Evolutionary conservation across 2,888 invertebrate species (phyloP), one percentile per base, ranked within the genome.

Genomic region (Tuta absoluta): DNA sequence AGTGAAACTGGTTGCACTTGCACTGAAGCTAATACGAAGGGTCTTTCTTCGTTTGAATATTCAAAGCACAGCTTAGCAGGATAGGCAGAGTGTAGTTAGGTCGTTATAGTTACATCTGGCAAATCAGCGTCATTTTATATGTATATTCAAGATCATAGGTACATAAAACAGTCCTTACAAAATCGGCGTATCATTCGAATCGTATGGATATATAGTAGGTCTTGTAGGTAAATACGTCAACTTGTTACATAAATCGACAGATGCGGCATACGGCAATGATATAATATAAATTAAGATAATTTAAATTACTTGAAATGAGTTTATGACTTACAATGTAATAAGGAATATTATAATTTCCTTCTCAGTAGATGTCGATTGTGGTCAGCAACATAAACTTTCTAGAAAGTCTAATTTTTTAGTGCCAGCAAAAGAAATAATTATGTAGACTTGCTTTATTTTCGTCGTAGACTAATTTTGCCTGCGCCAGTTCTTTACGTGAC

Each of bases 321-420:
- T 33, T 33, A 33, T 10, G 33, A 33, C 8, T 33, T 33, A 33
- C 33, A 33, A 33, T 33, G 4, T 33, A 3, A 33, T n/a, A 45
- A 11, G n/a, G 45, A 45, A 45, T 4, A 45, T 45, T n/a, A n/a
- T 17, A 45, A n/a, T n/a, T 7, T 17, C 4, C 45, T 33, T 33
- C 8, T 1, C 33, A 33, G 1, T 10, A 33, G 33, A n/a, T n/a
- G n/a, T n/a, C n/a, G n/a, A n/a, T 8, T 33, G 33, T n/a, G 45
- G n/a, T 45, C 45, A 45, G 45, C 45, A n/a, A 7, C 4, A 45
- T 45, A 45, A 45, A 45, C 45, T 45, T 45, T 45, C 45, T 45
- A 45, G 45, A 45, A 45, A 45, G n/a, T 7, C 17, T 1, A n/a
- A n/a, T n/a, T 2, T n/a, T n/a, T 3, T n/a, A n/a, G 41, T 41